These are phyloP conservation scores for Apodemia zela DNA, from an alignment of 2,888 invertebrate species.

Conservation along the genomic window DNA sequence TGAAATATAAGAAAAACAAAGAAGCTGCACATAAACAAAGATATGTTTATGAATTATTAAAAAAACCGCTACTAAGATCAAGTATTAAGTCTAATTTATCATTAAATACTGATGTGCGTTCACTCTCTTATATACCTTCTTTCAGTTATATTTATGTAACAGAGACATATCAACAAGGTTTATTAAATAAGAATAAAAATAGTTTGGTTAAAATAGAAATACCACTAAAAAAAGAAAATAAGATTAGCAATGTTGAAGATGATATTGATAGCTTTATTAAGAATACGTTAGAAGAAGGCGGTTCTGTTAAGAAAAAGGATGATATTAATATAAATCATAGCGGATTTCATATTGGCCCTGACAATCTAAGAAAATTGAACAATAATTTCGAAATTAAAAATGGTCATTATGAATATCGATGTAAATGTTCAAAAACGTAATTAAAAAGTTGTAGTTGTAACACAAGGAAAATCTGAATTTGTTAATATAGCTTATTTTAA, in stretches of 20 bases:
- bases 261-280: neutral
- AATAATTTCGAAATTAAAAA: neutral
- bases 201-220: neutral
- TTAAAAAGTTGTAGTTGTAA: neutral
- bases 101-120: neutral
- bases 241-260: neutral
- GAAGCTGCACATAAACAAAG: neutral
- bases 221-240: neutral
- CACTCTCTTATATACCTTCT: neutral
- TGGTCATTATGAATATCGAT: neutral
- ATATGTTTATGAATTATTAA: conserved; percentile 1
- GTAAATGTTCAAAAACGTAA: conserved; percentile 4
- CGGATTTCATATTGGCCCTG: neutral
- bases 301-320: neutral
- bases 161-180: neutral
- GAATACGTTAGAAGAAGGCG: neutral
- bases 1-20: neutral
- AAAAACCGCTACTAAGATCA: neutral
- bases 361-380: neutral
- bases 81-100: neutral
- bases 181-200: neutral
- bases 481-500: too few relatives aligned
- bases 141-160: neutral
- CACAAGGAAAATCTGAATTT: too few relatives aligned
- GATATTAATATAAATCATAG: neutral